Base-by-base conservation (phyloP, 1,140 invertebrate species). In the Caenorhabditis inopinata region DNA sequence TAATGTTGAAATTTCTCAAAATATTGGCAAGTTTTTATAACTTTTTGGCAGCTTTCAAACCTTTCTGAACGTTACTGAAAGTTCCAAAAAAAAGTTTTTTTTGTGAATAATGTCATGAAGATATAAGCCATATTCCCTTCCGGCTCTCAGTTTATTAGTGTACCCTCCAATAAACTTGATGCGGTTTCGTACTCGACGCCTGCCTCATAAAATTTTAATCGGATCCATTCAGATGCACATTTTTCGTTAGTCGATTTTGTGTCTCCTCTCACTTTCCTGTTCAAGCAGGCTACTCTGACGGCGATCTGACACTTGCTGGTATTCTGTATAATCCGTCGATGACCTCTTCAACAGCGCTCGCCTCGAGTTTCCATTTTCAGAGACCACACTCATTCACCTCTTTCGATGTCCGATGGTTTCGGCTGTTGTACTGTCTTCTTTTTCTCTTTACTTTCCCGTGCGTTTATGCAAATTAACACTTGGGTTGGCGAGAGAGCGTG, bases 391-490 rank as follows among this genome's bases (percentile, higher is more conserved):
- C 25, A 68, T 9, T 38, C 7, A 1, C 23, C 38, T 18, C 21
- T 23, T 21, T 51, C 25, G 32, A 21, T 42, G 3, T n/a, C 23
- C 32, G 21, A 5, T 21, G 18, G 6, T 9, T 68, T 58, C 25
- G 14, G 25, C n/a, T 32, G 2, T 32, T 16, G 6, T 58, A 1
- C 18, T 21, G 2, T 32, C 16, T 32, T 58, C 27, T 58, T 58
- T 9, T 32, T 58, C 51, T 1, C 7, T 25, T 16, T 6, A 32
- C 18, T 29, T 58, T 58, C 23, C 16, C 25, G 25, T 12, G 18
- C 23, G 23, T 58, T 68, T 68, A 68, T 68, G 58, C 58, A 68
- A 68, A 68, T 68, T 68, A 68, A 68, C 58, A 68, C 58, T 68
- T 68, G 18, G 32, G 58, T 68, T 68, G 32, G 21, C 1, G 2